Evolutionary conservation across 2,888 invertebrate species (phyloP), one percentile per base, ranked within the genome.

Genomic region (Synanthedon vespiformis): DNA sequence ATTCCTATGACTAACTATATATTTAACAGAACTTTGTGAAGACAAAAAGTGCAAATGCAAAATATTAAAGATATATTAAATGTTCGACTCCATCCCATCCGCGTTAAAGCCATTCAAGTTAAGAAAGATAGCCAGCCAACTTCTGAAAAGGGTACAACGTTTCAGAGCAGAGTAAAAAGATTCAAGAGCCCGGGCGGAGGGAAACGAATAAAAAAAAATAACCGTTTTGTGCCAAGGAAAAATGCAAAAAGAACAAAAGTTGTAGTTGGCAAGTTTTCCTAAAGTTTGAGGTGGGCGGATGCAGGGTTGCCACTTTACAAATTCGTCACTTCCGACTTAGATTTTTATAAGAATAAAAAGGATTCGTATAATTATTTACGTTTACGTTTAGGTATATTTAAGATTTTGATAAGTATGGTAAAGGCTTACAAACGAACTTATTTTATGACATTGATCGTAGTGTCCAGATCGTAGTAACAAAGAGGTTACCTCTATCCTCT

Each of bases 131-230:
- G 84, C 77, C 74, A 69, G 74, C 73, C 75, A 81, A 81, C 83
- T 85, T 77, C 77, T 83, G 84, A 82, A 84, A 84, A 80, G 86
- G 86, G 85, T 85, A 85, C 85, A 81, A 55, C 83, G 82, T 81
- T 84, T 78, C 81, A 10, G 67, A 68, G 61, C 63, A 64, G 71
- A 76, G 73, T 71, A 79, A 82, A 82, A 78, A 83, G 80, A 85
- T 84, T 82, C 79, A 67, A 70, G 65, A 65, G 66, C 34, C 34
- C 60, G 68, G 68, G 72, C 65, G 67, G 70, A 71, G 64, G 67
- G 61, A 61, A 57, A 58, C 65, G 62, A 66, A 64, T 65, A 67
- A 65, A 68, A 72, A 69, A 67, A 67, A 64, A 67, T 62, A 67
- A 70, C 65, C 67, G 73, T 75, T 78, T 73, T 71, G 70, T 64